Base-by-base conservation (phyloP, 2,888 invertebrate species). In the Oxystoma pomonae region DNA sequence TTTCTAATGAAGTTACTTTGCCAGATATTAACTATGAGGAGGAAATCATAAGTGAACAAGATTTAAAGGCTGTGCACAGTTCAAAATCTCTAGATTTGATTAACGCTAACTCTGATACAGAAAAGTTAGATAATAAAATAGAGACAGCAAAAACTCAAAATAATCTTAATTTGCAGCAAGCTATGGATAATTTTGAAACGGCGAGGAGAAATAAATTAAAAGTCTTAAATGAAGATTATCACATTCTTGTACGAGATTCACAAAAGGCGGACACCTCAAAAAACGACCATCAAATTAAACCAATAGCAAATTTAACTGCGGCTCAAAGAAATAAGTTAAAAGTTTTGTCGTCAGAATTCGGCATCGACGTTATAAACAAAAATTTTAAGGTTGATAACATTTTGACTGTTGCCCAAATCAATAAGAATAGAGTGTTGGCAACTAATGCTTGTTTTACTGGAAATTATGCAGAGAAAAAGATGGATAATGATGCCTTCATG, bases 321-420 rank as follows among this genome's bases (percentile, higher is more conserved):
- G 87, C 87, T 0, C 78, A 87, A 66, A 76, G 81, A 58, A 89
- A 89, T 71, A 87, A 85, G 75, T 72, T 85, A 18, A 87, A 83
- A 76, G 82, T 89, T 1, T 74, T 89, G 62, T 82, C 84, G 1
- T 83, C 86, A 0, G 88, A 89, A 74, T 88, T 84, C 67, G 85
- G 84, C 60, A 75, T 84, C 1, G 81, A 82, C 2, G 75, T 72
- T 60, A 58, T 64, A 9, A 63, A 55, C 50, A 58, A 67, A 7
- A 53, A 65, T 19, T 49, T 63, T 9, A 65, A 57, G 60, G 63
- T 63, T 16, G 63, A 65, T 16, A 61, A 63, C 60, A 61, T 70
- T n/a, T 55, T 69, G 53, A 73, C 66, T 2, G 65, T 67, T 18
- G 64, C 67, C 2, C 68, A 72, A 62, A 67, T 72, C 2, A 78